A percentile compares a stretch with the other conserved stretches of the same genome.
Evolutionary conservation across 1,140 invertebrate species (phyloP).

Genomic region (Carcinoscorpius rotundicauda): DNA sequence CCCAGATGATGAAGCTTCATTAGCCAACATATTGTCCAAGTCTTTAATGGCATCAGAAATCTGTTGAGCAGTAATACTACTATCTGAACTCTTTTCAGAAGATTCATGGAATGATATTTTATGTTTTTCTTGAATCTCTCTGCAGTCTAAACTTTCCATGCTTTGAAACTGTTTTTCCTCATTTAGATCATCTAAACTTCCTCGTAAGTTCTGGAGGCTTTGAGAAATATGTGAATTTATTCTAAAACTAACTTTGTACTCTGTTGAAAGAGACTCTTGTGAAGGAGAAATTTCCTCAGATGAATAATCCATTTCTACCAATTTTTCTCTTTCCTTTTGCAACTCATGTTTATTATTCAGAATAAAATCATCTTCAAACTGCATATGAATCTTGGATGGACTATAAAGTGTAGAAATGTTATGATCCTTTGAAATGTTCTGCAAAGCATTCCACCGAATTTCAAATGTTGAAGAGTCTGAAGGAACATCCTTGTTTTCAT

Average conservation of each 20-base stretch:
- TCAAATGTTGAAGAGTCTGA: slow-evolving; percentile 22
- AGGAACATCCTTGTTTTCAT: slow-evolving; percentile 14
- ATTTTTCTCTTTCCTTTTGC: background rate
- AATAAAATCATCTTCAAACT: slow-evolving; percentile 19
- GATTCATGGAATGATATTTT: too few relatives aligned
- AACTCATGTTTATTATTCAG: background rate
- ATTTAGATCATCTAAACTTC: slow-evolving; percentile 30
- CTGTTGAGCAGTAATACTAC: too few relatives aligned
- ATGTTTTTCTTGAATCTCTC: too few relatives aligned
- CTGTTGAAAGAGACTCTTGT: slow-evolving; percentile 6
- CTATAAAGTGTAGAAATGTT: background rate
- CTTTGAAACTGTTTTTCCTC: too few relatives aligned
- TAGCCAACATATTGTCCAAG: slow-evolving; percentile 14
- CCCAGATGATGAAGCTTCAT: slow-evolving; percentile 4
- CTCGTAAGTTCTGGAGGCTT: slow-evolving; percentile 43
- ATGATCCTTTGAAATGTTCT: slow-evolving; percentile 14
- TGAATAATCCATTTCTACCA: background rate
- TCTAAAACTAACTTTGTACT: slow-evolving; percentile 8
- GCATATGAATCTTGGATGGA: background rate
- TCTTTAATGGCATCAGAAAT: slow-evolving; percentile 15
- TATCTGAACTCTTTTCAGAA: too few relatives aligned
- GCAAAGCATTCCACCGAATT: slow-evolving; percentile 23
- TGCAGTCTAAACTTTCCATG: too few relatives aligned
- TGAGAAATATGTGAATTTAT: slow-evolving; percentile 27
- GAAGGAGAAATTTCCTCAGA: slow-evolving; percentile 15